A percentile compares a stretch with the other conserved stretches of the same genome.
phyloP scores from a whole-genome alignment of 2,888 invertebrate species.

The Pinctada fucata region DNA sequence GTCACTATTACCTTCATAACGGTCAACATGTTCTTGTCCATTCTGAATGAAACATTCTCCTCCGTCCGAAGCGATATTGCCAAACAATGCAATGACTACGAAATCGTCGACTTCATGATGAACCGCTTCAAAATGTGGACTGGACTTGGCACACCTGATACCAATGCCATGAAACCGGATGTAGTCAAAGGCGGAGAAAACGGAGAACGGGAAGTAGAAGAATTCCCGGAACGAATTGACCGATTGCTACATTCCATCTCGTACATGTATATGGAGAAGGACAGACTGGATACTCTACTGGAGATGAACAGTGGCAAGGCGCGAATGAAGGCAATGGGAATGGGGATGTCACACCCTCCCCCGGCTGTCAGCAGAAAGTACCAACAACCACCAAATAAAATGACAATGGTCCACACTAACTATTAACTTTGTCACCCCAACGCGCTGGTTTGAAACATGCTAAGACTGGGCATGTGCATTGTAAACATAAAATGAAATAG shows the following conservation, averaged over 20 bases:
- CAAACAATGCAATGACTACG: conserved; percentile 75
- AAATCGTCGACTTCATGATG: conserved; percentile 76
- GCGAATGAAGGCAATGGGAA: conserved; percentile 39
- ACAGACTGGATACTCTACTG: conserved; percentile 57
- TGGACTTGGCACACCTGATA: conserved; percentile 52
- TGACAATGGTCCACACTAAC: conserved; percentile 22
- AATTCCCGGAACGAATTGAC: conserved; percentile 75
- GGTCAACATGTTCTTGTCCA: conserved; percentile 76
- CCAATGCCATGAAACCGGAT: conserved; percentile 47
- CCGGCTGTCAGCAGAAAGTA: conserved; percentile 5
- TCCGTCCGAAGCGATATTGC: conserved; percentile 68
- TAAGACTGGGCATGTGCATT: too few species aligned
- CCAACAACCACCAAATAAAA: not conserved
- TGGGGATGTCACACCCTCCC: conserved; percentile 10
- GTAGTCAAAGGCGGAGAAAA: conserved; percentile 45
- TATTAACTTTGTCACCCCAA: not conserved
- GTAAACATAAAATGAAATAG: too few species aligned
- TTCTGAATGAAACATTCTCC: conserved; percentile 75
- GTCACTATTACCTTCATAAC: conserved; percentile 74
- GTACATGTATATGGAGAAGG: conserved; percentile 72
- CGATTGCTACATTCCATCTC: conserved; percentile 73
- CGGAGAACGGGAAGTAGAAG: conserved; percentile 59
- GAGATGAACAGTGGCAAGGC: conserved; percentile 36
- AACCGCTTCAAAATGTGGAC: conserved; percentile 65
- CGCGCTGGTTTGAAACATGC: too few species aligned